Conservation (phyloP, 2,797 vertebrate genomes). For the Acipenser transmontanus region DNA sequence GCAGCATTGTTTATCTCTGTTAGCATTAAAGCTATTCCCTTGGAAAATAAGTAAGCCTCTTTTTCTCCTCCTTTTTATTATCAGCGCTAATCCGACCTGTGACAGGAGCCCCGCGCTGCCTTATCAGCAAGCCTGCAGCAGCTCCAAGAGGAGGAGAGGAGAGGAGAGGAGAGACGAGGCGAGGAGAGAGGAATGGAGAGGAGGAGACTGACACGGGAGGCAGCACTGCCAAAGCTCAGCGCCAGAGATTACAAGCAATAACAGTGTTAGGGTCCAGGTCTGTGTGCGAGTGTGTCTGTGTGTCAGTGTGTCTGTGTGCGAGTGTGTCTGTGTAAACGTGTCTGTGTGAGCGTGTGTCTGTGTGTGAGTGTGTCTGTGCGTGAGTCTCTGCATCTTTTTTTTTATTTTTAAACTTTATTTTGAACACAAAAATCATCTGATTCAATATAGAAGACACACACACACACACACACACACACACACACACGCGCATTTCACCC, state of each 20-base stretch:
- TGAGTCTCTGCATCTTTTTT: slow-evolving; percentile 10
- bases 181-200: not conserved
- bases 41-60: slow-evolving; percentile 53
- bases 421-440: no score
- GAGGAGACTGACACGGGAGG: slow-evolving; percentile 4
- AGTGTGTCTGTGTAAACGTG: not conserved
- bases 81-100: slow-evolving; percentile 52
- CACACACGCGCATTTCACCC: not conserved
- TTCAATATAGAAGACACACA: slow-evolving; percentile 28
- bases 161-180: not conserved
- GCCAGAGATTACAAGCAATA: no score
- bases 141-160: slow-evolving; percentile 38
- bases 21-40: slow-evolving; percentile 49
- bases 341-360: slow-evolving; percentile 5
- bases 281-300: slow-evolving; percentile 20
- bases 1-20: not conserved
- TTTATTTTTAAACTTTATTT: no score
- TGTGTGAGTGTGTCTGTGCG: slow-evolving; percentile 15
- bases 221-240: not conserved
- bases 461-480: slow-evolving; percentile 20
- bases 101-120: slow-evolving; percentile 53
- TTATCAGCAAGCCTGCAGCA: slow-evolving; percentile 50
- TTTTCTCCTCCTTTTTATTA: slow-evolving; percentile 34
- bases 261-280: slow-evolving; percentile 43
- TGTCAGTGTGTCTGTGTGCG: not conserved